Base-by-base conservation (phyloP, 2,888 invertebrate genomes). In the Octodonta nipae region DNA sequence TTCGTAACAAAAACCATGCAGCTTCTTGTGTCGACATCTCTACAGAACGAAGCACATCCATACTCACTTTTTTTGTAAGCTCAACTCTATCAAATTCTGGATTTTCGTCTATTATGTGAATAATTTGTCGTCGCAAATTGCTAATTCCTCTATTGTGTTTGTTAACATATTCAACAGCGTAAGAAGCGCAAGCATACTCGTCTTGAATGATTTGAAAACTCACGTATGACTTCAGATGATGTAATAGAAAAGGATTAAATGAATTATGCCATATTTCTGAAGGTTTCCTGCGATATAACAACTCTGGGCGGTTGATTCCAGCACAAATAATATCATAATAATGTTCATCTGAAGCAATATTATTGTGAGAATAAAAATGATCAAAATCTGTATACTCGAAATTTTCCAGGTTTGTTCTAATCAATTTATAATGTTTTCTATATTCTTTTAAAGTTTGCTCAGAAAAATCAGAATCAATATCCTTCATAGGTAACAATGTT, bases 1-100 rank as follows among this genome's bases (percentile, higher is more conserved):
- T 8, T 17, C 61, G 44, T 28, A 65, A 37, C 3, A 65, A 37
- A 50, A 53, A 63, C 62, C 61, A 64, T 33, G 62, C 63, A 30
- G 61, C 60, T 48, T 62, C 60, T 17, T 17, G 17, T 17, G 17
- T 8, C 17, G 17, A 8, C 17, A 17, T 17, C 8, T 17, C 17
- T 6, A 17, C 17, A 17, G 17, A 17, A 5, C 8, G 17, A 17
- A 17, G 17, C 8, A 17, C 8, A 8, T 6, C 17, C 5, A 17
- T 17, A 17, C 17, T 17, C 17, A 31, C 8, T 31, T 31, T 24
- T 31, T 31, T 24, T 5, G 25, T 14, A 25, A n/a, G n/a, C n/a
- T n/a, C n/a, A n/a, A n/a, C 37, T 6, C 47, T 40, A 30, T 58
- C 50, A 15, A 51, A 49, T 22, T 59, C 54, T 3, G 55, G 58